A percentile compares a stretch with the other conserved stretches of the same genome.
phyloP scores from a whole-genome alignment of 2,113 vertebrate genomes.

The Tetraodon nigroviridis region DNA sequence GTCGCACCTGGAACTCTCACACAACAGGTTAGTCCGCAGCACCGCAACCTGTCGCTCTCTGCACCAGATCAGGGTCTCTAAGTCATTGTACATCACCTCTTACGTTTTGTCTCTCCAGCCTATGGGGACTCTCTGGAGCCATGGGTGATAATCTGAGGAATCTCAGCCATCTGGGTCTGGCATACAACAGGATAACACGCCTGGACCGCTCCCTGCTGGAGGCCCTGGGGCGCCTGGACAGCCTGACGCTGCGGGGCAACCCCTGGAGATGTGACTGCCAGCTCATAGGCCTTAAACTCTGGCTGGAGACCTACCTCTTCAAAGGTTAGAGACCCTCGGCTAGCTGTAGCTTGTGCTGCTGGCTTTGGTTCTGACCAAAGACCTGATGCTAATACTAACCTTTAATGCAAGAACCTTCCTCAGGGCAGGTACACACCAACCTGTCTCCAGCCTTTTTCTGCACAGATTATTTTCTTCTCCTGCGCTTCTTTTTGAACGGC shows the following conservation, averaged over 20 bases:
- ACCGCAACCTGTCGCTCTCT: no score
- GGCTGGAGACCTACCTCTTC: conserved; percentile 92
- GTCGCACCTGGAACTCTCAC: conserved; percentile 87
- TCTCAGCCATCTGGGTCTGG: conserved; percentile 83
- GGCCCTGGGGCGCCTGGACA: conserved; percentile 80
- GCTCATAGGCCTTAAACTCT: conserved; percentile 88
- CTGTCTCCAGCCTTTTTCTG: no score
- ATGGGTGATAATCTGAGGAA: conserved; percentile 82
- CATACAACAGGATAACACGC: conserved; percentile 83
- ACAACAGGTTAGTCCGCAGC: conserved; percentile 74
- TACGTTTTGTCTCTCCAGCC: conserved; percentile 39
- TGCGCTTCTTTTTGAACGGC: no score
- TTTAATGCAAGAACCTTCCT: conserved; percentile 6
- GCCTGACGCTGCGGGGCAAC: conserved; percentile 83
- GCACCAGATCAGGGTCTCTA: no score
- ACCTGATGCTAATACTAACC: conserved; percentile 4
- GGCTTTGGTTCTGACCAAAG: background rate
- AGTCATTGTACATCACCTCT: conserved; percentile 1
- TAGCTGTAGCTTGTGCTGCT: background rate
- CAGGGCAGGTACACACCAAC: no score
- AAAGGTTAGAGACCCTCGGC: conserved; percentile 77
- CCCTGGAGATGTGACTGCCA: conserved; percentile 94
- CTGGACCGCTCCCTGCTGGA: conserved; percentile 84
- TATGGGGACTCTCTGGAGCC: conserved; percentile 78
- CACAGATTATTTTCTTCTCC: no score